Evolutionary conservation across 1,140 invertebrate genomes (phyloP), one percentile per base, ranked within the genome.

Genomic region (Ceratoteleas bidentatus): DNA sequence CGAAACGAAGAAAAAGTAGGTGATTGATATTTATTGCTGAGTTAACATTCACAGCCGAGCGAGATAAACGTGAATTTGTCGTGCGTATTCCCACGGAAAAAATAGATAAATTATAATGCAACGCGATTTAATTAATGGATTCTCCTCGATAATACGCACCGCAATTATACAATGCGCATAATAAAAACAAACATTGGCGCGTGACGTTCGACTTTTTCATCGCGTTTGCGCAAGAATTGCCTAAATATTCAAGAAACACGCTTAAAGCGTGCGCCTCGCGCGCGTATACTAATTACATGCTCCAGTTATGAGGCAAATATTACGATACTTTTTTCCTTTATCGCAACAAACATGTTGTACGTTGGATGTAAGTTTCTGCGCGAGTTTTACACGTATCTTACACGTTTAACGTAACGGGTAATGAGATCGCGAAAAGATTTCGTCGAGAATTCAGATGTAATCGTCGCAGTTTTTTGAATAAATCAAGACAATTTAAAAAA

Each of bases 21-120:
- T 58, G 54, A 70, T 62, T 62, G 58, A 72, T 61, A 73, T 73
- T 47, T 47, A 73, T 56, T 73, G 58, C 53, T 6, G 38, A 61
- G 24, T 61, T 72, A 61, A 32, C 58, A 49, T 62, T 54, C 52
- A 49, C 43, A 73, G 32, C 4, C n/a, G 49, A 54, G 15, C 1
- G 7, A 73, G 40, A 62, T 62, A 73, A 62, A 73, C 62, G 58
- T 56, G 38, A 49, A 73, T 56, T 62, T 62, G 58, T 73, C 69
- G 36, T 47, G 36, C 13, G 15, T 45, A 47, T 73, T 73, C 69
- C 58, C 69, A 73, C 58, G 43, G 40, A 62, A 73, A 54, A 72
- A 62, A 56, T 62, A 9, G 34, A 73, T 61, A 47, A 73, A 62
- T 73, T 54, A 54, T 45, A 52, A 72, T 10, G 32, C 33, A 53